Percentiles rank a stretch among this genome's conserved stretches.
Evolutionary conservation across 2,888 invertebrate species (phyloP).

Genomic region (Drosophila bunnanda): DNA sequence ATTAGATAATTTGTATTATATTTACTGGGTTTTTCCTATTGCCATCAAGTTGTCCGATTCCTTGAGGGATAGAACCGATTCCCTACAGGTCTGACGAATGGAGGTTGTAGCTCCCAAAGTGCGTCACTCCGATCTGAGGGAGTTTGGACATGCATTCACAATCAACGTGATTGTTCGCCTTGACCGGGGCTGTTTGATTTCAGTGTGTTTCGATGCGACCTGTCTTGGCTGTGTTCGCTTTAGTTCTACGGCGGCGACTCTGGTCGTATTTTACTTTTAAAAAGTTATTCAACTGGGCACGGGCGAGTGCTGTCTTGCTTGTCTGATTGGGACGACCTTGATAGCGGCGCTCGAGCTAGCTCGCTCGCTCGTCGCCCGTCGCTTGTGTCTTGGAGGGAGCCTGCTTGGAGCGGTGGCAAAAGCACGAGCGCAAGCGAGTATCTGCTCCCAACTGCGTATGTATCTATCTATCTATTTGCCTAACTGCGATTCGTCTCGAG

Average conservation of each 20-base stretch:
- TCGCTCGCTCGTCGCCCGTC: background rate
- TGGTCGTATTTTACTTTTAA: constrained; percentile 39
- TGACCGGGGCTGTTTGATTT: constrained; percentile 3
- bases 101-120: background rate
- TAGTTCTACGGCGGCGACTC: constrained; percentile 24
- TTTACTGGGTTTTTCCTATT: background rate
- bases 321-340: constrained; percentile 57
- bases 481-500: constrained; percentile 16
- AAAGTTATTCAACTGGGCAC: constrained; percentile 59
- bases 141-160: background rate
- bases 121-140: background rate
- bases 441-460: constrained; percentile 30
- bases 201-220: constrained; percentile 4
- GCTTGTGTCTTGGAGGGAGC: constrained; percentile 13
- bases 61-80: background rate
- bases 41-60: background rate
- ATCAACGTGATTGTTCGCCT: constrained; percentile 9
- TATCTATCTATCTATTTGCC: constrained; percentile 24
- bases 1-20: constrained; percentile 13
- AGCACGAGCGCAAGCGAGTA: constrained; percentile 7
- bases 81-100: background rate
- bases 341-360: constrained; percentile 11
- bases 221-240: background rate
- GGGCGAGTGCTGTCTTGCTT: constrained; percentile 27
- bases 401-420: constrained; percentile 15